Base-by-base conservation (phyloP, 2,888 invertebrate species). In the Caenorhabditis doughertyi region DNA sequence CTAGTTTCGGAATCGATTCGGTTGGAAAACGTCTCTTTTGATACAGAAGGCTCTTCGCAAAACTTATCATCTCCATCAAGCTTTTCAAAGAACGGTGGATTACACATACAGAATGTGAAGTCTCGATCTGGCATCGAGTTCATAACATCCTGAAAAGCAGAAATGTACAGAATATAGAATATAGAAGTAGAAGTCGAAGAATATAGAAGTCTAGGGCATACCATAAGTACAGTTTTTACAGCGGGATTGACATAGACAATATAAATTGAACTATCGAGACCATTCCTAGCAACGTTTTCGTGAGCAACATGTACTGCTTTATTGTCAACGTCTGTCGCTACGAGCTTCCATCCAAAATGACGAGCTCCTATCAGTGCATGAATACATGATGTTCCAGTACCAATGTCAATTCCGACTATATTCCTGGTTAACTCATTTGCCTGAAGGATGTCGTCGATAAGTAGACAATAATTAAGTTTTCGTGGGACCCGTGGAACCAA, bases 401-500 rank as follows among this genome's bases (percentile, higher is more conserved):
- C 96, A 92, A 96, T 95, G 92, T 96, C 96, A 86, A 96, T 94
- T 16, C 97, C 97, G 79, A 91, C 92, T 35, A 88, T 80, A 18
- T 77, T 64, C 29, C 90, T 89, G 2, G 39, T 44, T 3, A 89
- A n/a, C 2, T 62, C 60, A 53, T 89, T 89, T 3, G 68, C 68
- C 42, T 89, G 89, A 11, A 95, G 86, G n/a, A 96, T 92, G 92
- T 96, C 96, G 93, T 99, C 97, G 70, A 99, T 93, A 96, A 98
- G 97, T 27, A 98, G 93, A 80, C 99, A 94, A 92, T 99, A 99
- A 92, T 99, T 98, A 2, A 99, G 93, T 70, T 98, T 94, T 68
- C 97, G 93, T 0, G 99, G 97, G 49, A 99, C 93, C 0, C 98
- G 96, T 1, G 99, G 99, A 67, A 98, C 95, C 58, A 99, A 94